Conservation (phyloP, 2,113 vertebrate species). For the Petromus typicus region DNA sequence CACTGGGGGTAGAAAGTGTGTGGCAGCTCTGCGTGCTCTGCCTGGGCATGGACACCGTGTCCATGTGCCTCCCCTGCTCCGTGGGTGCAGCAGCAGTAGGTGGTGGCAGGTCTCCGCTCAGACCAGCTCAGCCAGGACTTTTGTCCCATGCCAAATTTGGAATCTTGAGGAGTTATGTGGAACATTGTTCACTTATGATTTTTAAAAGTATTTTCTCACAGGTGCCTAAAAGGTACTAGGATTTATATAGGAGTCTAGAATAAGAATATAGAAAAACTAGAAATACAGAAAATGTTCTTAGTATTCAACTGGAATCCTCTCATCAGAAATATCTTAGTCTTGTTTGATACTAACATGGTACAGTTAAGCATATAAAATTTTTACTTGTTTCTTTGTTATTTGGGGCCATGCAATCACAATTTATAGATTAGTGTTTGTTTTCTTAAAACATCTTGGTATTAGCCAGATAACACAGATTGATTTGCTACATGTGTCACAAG, state of each 20-base stretch:
- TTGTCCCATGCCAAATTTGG: too few relatives aligned
- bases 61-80: too few relatives aligned
- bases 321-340: not conserved
- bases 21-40: too few relatives aligned
- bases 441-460: not conserved
- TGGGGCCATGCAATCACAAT: not conserved
- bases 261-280: not conserved
- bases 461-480: not conserved
- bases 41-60: too few relatives aligned
- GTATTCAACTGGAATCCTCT: not conserved
- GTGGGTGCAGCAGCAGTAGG: too few relatives aligned
- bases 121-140: too few relatives aligned
- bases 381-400: conserved; percentile 7
- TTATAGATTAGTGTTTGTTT: not conserved
- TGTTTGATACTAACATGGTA: not conserved
- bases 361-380: not conserved
- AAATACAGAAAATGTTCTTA: not conserved
- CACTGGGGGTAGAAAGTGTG: too few relatives aligned
- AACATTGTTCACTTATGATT: not conserved
- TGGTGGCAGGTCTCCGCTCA: too few relatives aligned
- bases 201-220: not conserved
- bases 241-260: not conserved
- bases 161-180: too few relatives aligned
- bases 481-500: not conserved
- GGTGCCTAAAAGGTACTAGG: not conserved